Conservation (phyloP, 2,113 vertebrate genomes). For the Mungos mungo region DNA sequence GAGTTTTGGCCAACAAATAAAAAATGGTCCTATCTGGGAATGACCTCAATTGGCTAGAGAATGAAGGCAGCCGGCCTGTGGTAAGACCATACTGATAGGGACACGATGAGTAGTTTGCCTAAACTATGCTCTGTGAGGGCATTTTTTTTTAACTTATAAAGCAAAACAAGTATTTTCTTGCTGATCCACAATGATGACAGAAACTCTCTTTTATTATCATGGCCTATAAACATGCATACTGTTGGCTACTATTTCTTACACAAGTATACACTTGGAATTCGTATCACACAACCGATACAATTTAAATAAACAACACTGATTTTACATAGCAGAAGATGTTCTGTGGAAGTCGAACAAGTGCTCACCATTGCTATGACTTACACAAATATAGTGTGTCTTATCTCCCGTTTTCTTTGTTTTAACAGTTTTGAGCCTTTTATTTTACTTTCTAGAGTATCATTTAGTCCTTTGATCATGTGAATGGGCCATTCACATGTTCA, state of each 20-base stretch:
- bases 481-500: background rate
- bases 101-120: background rate
- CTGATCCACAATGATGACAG: background rate
- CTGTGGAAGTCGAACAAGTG: background rate
- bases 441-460: conserved; percentile 9
- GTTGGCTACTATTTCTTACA: background rate
- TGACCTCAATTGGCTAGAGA: background rate
- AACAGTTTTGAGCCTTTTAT: conserved; percentile 20
- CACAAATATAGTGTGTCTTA: background rate
- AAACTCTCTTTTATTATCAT: conserved; percentile 41
- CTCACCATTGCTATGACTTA: background rate
- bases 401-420: background rate
- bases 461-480: conserved; percentile 1
- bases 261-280: background rate
- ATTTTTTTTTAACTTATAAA: background rate
- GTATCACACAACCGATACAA: background rate
- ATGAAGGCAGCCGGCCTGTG: background rate
- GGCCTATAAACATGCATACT: background rate
- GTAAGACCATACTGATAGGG: background rate
- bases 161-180: background rate
- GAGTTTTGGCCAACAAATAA: conserved; percentile 26
- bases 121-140: background rate
- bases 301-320: conserved; percentile 19
- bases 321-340: background rate
- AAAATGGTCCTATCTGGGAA: background rate